These are phyloP conservation scores for Cephalotes varians DNA, from an alignment of 2,888 invertebrate species.

Conservation along the genomic window DNA sequence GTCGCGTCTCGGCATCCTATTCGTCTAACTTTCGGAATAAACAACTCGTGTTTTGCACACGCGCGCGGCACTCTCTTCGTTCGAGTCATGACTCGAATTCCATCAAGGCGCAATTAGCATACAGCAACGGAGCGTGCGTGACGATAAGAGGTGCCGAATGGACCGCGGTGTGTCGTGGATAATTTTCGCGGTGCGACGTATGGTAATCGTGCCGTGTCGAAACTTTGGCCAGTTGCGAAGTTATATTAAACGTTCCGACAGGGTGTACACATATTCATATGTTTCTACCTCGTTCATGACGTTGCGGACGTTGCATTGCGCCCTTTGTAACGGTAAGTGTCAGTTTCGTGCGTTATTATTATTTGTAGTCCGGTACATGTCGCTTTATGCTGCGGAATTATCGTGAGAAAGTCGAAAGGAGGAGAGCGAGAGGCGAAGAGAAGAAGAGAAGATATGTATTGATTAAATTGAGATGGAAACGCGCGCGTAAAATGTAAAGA, in stretches of 20 bases:
- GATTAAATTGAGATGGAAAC: conserved; percentile 5
- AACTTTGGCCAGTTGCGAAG: conserved; percentile 35
- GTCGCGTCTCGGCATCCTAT: conserved; percentile 13
- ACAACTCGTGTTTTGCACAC: conserved; percentile 28
- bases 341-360: conserved; percentile 20
- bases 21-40: conserved; percentile 34
- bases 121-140: conserved; percentile 27
- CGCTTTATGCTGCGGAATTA: background rate
- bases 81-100: conserved; percentile 8
- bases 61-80: background rate
- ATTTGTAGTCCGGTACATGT: conserved; percentile 9
- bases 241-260: conserved; percentile 34
- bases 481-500: background rate
- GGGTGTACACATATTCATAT: background rate
- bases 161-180: conserved; percentile 29
- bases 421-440: background rate
- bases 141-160: conserved; percentile 26
- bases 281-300: background rate
- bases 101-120: conserved; percentile 38
- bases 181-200: conserved; percentile 44
- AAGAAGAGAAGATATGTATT: background rate
- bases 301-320: conserved; percentile 3
- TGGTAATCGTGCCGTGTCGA: conserved; percentile 31
- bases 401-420: background rate
- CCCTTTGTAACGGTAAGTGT: conserved; percentile 15